phyloP scores from a whole-genome alignment of 2,797 vertebrate genomes.

The Leuciscus waleckii region DNA sequence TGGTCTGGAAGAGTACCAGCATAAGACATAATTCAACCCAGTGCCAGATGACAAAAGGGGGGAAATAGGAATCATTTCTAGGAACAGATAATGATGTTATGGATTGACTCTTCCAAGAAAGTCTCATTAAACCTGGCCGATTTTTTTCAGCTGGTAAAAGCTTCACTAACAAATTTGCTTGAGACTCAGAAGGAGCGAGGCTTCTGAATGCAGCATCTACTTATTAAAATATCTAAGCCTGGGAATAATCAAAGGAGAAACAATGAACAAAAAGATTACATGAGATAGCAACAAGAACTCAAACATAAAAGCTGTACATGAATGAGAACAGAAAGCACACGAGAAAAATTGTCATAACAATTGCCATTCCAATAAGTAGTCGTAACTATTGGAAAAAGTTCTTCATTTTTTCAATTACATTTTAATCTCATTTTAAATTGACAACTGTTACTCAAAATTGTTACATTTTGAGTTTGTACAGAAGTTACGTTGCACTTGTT shows the following conservation, averaged over 20 bases:
- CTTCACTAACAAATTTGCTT: not conserved
- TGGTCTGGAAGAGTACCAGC: not conserved
- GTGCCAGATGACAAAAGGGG: not conserved
- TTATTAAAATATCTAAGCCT: not conserved
- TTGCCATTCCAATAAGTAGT: not conserved
- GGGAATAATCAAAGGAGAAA: not conserved
- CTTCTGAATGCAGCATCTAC: not conserved
- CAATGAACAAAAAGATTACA: not conserved
- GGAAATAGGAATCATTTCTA: not conserved
- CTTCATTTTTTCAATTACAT: not conserved
- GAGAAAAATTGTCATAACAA: not conserved
- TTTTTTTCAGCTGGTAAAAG: not conserved
- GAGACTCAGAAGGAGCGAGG: not conserved
- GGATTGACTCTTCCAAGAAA: slow-evolving; percentile 8
- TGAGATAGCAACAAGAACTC: not conserved
- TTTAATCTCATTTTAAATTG: not conserved
- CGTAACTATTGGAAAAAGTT: not conserved
- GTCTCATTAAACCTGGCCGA: not conserved
- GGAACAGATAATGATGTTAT: slow-evolving; percentile 16
- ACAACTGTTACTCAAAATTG: not conserved
- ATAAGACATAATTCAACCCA: too few relatives aligned
- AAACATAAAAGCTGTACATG: too few relatives aligned
- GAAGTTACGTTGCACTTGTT: not conserved
- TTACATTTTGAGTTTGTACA: not conserved
- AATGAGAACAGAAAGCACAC: not conserved